These are phyloP conservation scores for Morphnarchus princeps DNA, from an alignment of 2,113 vertebrate species.

Conservation along the genomic window DNA sequence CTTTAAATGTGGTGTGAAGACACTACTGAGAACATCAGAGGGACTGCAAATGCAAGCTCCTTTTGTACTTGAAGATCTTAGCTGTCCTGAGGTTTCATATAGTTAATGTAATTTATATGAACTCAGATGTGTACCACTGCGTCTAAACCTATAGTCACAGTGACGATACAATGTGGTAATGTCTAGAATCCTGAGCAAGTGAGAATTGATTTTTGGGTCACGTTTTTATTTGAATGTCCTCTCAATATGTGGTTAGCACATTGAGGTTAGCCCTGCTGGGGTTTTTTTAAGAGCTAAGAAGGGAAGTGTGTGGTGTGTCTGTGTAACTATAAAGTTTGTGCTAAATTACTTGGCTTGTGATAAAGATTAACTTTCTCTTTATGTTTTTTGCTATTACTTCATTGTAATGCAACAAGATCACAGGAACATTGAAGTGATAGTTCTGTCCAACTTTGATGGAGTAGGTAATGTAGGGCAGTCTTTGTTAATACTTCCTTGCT, in stretches of 20 bases:
- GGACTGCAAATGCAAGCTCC: neutral
- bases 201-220: neutral
- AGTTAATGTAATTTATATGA: neutral
- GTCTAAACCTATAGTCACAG: neutral
- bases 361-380: neutral
- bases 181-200: neutral
- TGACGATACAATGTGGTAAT: too few species aligned
- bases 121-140: neutral
- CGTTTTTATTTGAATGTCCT: neutral
- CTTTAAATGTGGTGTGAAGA: neutral
- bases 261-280: neutral
- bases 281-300: neutral
- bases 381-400: neutral
- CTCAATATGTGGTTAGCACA: neutral
- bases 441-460: neutral
- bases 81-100: neutral
- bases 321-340: neutral
- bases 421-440: neutral
- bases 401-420: neutral
- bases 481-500: neutral
- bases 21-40: neutral
- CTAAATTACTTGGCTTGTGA: neutral
- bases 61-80: neutral
- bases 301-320: neutral
- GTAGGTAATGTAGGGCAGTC: neutral